These are phyloP conservation scores for Rhabdornis inornatus DNA, from an alignment of 2,113 vertebrate species.

Conservation along the genomic window DNA sequence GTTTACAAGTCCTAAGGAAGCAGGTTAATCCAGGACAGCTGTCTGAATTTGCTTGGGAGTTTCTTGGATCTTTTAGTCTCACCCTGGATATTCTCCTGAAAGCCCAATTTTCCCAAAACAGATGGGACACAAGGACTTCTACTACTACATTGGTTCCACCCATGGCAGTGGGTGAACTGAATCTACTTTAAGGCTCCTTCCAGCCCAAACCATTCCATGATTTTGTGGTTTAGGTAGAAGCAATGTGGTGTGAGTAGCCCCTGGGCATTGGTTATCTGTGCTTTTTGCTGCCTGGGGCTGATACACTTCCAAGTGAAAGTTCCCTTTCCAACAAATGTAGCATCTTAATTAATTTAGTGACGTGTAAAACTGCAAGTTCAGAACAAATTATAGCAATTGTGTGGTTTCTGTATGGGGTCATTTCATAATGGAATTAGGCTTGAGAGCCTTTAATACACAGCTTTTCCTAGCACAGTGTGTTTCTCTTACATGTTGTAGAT, in stretches of 20 bases:
- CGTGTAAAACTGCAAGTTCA: not conserved
- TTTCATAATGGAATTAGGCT: not conserved
- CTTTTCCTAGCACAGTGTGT: not conserved
- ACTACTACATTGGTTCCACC: not conserved
- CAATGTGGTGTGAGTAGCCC: not conserved
- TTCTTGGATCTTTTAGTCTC: not conserved
- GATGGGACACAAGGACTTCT: not conserved
- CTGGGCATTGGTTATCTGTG: not conserved
- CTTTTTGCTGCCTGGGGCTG: not conserved
- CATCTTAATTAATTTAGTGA: not conserved
- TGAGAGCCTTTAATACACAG: not conserved
- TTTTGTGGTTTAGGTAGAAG: not conserved
- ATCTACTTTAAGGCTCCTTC: not conserved
- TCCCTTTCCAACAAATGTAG: not conserved
- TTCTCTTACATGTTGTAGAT: not conserved
- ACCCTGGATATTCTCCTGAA: not conserved
- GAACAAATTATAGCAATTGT: not conserved
- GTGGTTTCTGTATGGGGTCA: not conserved
- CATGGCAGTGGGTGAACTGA: not conserved
- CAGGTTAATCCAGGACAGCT: conserved; percentile 11
- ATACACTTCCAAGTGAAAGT: not conserved
- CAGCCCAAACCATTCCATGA: not conserved
- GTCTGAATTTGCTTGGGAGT: not conserved
- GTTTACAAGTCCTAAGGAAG: not conserved
- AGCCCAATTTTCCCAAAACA: not conserved